Evolutionary conservation across 2,797 vertebrate species (phyloP), one percentile per base, ranked within the genome.

Genomic region (Merluccius polli): DNA sequence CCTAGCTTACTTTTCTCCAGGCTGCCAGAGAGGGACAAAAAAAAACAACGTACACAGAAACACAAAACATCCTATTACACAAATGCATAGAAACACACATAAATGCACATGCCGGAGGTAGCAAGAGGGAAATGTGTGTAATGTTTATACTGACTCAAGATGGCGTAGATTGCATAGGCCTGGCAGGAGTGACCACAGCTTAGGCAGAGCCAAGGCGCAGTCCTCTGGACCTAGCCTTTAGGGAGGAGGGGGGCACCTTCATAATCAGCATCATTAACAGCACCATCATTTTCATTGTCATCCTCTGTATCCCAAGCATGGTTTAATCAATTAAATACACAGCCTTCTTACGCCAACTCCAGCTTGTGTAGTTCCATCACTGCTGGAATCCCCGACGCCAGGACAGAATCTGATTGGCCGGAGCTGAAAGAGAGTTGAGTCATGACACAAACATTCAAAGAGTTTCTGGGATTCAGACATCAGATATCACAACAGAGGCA

Each of bases 1-100:
- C 95, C 95, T 0, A 99, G 93, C 85, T 94, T 95, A 84, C 96
- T 96, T 76, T 96, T 95, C 82, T 98, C 96, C n/a, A 98, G 91
- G 86, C 97, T 98, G 86, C 71, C 76, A 77, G 73, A 35, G 70
- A 73, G 18, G 70, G 21, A 15, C 4, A 13, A 31, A 69, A 32
- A 33, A 31, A 52, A 13, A 52, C 24, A 12, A 33, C 63, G 75
- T 21, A 41, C 11, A 44, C 16, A 67, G 31, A 67, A 29, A 67
- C 63, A 36, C 33, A 74, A 74, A 21, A 27, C 21, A 29, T 27
- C 35, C 16, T 24, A 8, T 73, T 1, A 59, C 1, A 71, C 12
- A 36, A 12, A 73, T 12, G 33, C 63, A 63, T 3, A 63, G 2
- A 27, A 24, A 63, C n/a, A 33, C 31, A 24, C 18, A 24, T 27